A percentile compares a stretch with the other conserved stretches of the same genome.
Conservation (phyloP, 1,140 invertebrate species). For the Meloidogyne chitwoodi region DNA sequence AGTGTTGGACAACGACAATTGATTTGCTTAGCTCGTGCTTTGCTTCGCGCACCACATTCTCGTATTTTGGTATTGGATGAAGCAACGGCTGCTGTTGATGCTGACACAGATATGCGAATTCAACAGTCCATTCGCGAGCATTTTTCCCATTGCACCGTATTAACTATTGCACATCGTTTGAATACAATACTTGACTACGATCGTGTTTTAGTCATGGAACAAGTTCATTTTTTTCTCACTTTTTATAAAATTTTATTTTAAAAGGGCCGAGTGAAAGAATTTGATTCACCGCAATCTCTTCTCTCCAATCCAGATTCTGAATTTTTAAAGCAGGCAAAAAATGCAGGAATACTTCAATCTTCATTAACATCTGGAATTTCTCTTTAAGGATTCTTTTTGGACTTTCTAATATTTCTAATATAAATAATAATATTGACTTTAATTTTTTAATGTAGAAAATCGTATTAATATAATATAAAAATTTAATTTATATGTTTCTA, state of each 20-base stretch:
- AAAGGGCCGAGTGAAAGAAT: constrained; percentile 61
- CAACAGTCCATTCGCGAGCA: constrained; percentile 62
- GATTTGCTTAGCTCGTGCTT: constrained; percentile 65
- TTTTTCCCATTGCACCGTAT: constrained; percentile 62
- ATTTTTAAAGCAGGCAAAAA: not conserved
- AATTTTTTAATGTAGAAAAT: not conserved
- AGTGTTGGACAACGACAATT: constrained; percentile 66
- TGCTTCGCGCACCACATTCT: constrained; percentile 62
- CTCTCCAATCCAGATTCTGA: constrained; percentile 9
- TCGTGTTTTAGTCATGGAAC: constrained; percentile 24
- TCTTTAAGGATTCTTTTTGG: not conserved
- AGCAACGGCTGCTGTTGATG: constrained; percentile 64
- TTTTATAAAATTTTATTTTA: constrained; percentile 61
- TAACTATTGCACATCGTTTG: constrained; percentile 64
- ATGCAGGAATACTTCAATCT: constrained; percentile 9
- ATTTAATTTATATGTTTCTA: no score
- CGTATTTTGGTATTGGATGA: constrained; percentile 63
- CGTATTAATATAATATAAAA: no score
- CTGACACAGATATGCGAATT: constrained; percentile 62
- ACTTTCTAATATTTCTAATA: not conserved
- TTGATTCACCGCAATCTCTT: constrained; percentile 60
- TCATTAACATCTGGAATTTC: not conserved
- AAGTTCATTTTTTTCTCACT: not conserved
- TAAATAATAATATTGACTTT: not conserved
- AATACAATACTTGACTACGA: constrained; percentile 62